These are phyloP conservation scores for Meloidogyne exigua DNA, from an alignment of 1,140 invertebrate genomes.

Conservation along the genomic window DNA sequence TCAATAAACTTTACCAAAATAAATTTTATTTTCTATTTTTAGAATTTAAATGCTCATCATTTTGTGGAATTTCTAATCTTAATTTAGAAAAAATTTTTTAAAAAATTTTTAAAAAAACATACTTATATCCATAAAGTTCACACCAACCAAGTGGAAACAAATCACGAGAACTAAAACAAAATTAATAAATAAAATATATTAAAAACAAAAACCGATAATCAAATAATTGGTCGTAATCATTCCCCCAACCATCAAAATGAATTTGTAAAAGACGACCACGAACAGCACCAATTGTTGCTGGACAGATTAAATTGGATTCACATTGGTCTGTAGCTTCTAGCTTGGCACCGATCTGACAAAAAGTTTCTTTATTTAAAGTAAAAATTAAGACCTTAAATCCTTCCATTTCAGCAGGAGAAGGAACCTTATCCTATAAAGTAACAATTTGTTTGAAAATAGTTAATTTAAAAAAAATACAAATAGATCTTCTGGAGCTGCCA, in stretches of 20 bases:
- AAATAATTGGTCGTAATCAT: constrained; percentile 31
- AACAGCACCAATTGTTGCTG: constrained; percentile 31
- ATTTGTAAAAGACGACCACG: constrained; percentile 31
- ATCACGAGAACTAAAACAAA: constrained; percentile 27
- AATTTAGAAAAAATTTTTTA: no score
- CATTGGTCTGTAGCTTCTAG: constrained; percentile 35
- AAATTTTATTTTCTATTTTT: not conserved
- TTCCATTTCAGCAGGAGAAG: constrained; percentile 12
- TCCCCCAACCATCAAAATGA: constrained; percentile 40
- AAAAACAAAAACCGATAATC: constrained; percentile 28
- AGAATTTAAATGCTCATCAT: not conserved
- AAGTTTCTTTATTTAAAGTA: not conserved
- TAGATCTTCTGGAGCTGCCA: constrained; percentile 24
- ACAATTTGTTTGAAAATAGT: not conserved
- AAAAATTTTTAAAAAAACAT: no score
- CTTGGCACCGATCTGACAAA: constrained; percentile 32
- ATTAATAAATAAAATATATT: not conserved
- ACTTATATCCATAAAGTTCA: constrained; percentile 38
- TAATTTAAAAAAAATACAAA: constrained; percentile 20
- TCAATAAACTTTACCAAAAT: not conserved
- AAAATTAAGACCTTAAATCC: constrained; percentile 33
- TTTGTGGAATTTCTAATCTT: constrained; percentile 15
- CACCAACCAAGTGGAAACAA: constrained; percentile 41
- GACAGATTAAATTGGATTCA: constrained; percentile 35
- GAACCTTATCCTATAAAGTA: constrained; percentile 21